Conservation (phyloP, 1,140 invertebrate genomes). For the Hycleus cichorii region DNA sequence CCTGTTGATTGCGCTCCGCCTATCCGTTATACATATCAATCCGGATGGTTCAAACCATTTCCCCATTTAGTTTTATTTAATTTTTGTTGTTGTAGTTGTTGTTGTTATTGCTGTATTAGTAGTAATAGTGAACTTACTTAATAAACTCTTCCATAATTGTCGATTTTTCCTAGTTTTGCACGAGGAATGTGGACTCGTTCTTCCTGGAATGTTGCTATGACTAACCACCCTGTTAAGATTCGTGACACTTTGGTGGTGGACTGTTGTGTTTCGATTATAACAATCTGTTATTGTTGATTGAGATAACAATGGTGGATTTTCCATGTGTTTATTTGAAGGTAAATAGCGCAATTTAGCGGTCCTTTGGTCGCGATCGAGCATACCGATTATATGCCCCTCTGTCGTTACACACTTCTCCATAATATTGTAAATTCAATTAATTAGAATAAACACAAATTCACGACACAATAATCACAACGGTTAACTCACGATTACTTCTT, state of each 20-base stretch:
- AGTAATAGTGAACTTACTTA: constrained; percentile 18
- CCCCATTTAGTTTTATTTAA: too few relatives aligned
- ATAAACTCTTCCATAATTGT: constrained; percentile 20
- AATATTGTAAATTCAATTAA: too few relatives aligned
- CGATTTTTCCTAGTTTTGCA: constrained; percentile 14
- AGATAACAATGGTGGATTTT: too few relatives aligned
- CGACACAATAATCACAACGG: too few relatives aligned
- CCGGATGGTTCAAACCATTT: constrained; percentile 8
- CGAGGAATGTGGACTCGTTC: constrained; percentile 11
- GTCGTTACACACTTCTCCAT: too few relatives aligned
- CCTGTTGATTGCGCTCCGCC: constrained; percentile 28
- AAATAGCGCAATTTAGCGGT: constrained; percentile 24
- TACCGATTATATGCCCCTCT: constrained; percentile 26
- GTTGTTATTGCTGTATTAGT: too few relatives aligned
- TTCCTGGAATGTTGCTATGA: constrained; percentile 5
- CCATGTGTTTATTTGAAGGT: constrained; percentile 3
- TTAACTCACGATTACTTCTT: too few relatives aligned
- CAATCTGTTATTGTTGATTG: constrained; percentile 4
- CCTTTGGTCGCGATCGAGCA: constrained; percentile 33
- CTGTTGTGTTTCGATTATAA: background rate
- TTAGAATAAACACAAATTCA: too few relatives aligned
- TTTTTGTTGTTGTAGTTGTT: too few relatives aligned
- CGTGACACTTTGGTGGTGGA: background rate
- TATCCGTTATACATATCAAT: constrained; percentile 16
- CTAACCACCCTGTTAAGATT: background rate